Conservation (phyloP, 2,113 vertebrate species). For the Bubalus kerabau region DNA sequence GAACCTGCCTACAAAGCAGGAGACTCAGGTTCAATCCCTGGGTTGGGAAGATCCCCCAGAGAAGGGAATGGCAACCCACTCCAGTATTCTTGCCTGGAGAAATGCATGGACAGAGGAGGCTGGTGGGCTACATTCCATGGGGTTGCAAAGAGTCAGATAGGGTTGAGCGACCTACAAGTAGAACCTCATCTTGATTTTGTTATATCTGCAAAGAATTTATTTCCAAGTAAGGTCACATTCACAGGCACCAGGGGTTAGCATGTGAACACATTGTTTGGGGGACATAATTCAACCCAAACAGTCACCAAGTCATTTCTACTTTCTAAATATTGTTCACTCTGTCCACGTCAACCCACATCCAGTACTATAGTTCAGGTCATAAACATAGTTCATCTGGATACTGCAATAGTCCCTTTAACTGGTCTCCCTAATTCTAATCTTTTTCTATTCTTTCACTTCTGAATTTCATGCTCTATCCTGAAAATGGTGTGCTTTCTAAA, state of each 20-base stretch:
- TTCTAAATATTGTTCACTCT: background rate
- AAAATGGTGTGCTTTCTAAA: background rate
- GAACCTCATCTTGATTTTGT: background rate
- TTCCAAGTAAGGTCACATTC: background rate
- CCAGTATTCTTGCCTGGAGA: background rate
- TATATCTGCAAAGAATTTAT: background rate
- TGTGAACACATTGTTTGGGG: background rate
- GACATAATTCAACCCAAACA: background rate
- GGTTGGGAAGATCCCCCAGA: background rate
- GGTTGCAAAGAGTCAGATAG: background rate
- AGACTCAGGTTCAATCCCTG: background rate
- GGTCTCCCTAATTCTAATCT: background rate
- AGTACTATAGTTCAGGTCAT: background rate
- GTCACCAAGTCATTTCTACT: background rate
- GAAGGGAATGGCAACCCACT: background rate
- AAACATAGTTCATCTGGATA: background rate
- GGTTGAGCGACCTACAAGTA: background rate
- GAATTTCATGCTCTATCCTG: background rate
- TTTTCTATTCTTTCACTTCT: background rate
- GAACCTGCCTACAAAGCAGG: background rate
- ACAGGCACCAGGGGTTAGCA: background rate
- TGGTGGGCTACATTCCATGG: background rate
- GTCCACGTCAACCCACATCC: background rate
- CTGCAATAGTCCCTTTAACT: background rate
- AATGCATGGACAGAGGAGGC: background rate